Evolutionary conservation across 2,888 invertebrate genomes (phyloP).

Genomic region (Netelia inedita): DNA sequence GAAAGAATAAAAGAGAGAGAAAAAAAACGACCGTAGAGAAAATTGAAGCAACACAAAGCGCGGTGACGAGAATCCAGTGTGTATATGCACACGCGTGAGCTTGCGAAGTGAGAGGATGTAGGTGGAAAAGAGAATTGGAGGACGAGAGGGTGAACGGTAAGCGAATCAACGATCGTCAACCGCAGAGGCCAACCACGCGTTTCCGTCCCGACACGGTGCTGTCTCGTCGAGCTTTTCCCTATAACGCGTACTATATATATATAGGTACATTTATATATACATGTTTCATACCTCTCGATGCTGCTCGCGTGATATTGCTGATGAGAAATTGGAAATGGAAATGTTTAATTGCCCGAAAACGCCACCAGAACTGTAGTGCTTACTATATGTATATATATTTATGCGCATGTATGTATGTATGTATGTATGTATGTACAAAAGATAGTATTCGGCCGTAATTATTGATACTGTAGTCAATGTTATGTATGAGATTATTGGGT

Average conservation of each 20-base stretch:
- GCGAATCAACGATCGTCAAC: slow-evolving; percentile 84
- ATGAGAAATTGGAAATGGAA: slow-evolving; percentile 84
- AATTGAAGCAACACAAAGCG: slow-evolving; percentile 63
- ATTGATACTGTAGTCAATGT: too few relatives aligned
- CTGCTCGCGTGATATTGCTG: slow-evolving; percentile 62
- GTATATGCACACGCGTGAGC: slow-evolving; percentile 34
- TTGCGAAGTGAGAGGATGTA: slow-evolving; percentile 42
- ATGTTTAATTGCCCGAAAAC: slow-evolving; percentile 83
- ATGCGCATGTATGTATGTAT: not conserved
- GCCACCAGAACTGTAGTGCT: slow-evolving; percentile 70
- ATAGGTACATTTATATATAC: not conserved
- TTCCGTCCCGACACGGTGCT: slow-evolving; percentile 76
- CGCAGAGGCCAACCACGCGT: slow-evolving; percentile 79
- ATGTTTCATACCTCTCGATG: slow-evolving; percentile 21
- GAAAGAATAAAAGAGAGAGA: not conserved
- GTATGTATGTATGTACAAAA: not conserved
- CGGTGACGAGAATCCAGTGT: slow-evolving; percentile 19
- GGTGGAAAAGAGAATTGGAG: slow-evolving; percentile 56
- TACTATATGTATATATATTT: slow-evolving; percentile 3
- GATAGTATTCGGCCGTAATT: not conserved
- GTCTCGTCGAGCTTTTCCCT: slow-evolving; percentile 53
- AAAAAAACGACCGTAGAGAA: slow-evolving; percentile 46
- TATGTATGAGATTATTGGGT: too few relatives aligned
- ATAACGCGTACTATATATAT: slow-evolving; percentile 17
- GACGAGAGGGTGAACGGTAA: slow-evolving; percentile 78